A percentile compares a stretch with the other conserved stretches of the same genome.
These are phyloP conservation scores for Ostrea edulis DNA, from an alignment of 1,140 invertebrate genomes.

Conservation along the genomic window DNA sequence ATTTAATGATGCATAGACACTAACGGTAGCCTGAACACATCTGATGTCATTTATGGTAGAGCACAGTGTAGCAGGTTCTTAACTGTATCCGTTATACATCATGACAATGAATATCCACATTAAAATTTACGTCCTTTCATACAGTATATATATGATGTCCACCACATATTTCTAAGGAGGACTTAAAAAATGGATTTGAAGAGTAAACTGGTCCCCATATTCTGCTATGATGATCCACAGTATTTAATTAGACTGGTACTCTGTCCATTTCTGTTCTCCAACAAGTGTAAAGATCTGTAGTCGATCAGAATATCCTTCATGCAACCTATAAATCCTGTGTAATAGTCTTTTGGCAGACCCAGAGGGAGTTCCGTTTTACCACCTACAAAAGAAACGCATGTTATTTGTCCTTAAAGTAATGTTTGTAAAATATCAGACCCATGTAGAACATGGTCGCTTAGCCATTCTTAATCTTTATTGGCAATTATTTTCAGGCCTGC, in stretches of 20 bases:
- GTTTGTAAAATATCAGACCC: too few relatives aligned
- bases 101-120: too few relatives aligned
- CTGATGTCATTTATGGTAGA: too few relatives aligned
- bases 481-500: too few relatives aligned
- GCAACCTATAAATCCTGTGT: constrained; percentile 84
- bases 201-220: constrained; percentile 27
- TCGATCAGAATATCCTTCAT: constrained; percentile 77
- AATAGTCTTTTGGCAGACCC: constrained; percentile 82
- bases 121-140: not conserved
- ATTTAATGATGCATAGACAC: too few relatives aligned
- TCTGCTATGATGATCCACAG: constrained; percentile 44
- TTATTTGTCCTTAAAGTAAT: not conserved
- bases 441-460: too few relatives aligned
- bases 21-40: too few relatives aligned
- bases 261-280: constrained; percentile 65
- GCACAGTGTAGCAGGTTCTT: too few relatives aligned
- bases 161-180: not conserved
- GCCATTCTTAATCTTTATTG: too few relatives aligned
- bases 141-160: not conserved
- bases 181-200: not conserved
- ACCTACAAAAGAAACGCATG: constrained; percentile 74
- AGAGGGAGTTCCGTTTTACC: constrained; percentile 81
- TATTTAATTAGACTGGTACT: constrained; percentile 56
- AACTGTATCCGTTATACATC: too few relatives aligned
- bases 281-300: constrained; percentile 69